phyloP scores from a whole-genome alignment of 53 echinoderm and acorn worm species.

The Temnopleurus reevesii region DNA sequence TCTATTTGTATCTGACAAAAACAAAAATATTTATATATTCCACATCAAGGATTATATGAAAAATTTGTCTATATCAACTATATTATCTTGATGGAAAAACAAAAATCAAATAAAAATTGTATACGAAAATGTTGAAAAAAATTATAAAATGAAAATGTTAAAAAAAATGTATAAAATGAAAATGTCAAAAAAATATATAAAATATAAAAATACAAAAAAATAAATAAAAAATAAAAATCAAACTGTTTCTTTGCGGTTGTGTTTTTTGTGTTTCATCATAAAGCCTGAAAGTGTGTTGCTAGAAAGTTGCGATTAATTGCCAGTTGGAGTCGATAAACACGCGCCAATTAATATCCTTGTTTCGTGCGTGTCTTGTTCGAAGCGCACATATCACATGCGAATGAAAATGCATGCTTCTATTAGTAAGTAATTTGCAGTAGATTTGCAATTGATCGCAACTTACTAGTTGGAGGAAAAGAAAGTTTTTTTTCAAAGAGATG shows the following conservation, averaged over 20 bases:
- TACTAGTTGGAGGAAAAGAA: no score
- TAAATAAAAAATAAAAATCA: constrained; percentile 23
- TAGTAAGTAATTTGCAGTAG: no score
- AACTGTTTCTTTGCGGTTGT: neutral
- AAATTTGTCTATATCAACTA: neutral
- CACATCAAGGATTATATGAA: neutral
- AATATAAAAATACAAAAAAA: constrained; percentile 1
- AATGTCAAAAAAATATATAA: neutral
- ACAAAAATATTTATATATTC: neutral
- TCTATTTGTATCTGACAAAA: neutral
- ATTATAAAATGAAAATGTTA: constrained; percentile 1
- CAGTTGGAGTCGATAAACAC: no score
- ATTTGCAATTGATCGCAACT: no score
- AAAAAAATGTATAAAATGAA: constrained; percentile 22
- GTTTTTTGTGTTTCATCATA: neutral
- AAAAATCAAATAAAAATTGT: neutral
- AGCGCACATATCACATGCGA: no score
- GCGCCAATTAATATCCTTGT: no score
- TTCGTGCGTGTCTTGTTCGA: no score
- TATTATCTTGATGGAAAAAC: neutral
- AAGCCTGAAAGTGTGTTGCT: neutral
- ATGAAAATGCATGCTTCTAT: no score
- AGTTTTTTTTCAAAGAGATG: no score
- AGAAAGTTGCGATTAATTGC: no score
- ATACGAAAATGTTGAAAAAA: neutral